Evolutionary conservation across 1,140 invertebrate genomes (phyloP).

Genomic region (Lysiphlebus fabarum): DNA sequence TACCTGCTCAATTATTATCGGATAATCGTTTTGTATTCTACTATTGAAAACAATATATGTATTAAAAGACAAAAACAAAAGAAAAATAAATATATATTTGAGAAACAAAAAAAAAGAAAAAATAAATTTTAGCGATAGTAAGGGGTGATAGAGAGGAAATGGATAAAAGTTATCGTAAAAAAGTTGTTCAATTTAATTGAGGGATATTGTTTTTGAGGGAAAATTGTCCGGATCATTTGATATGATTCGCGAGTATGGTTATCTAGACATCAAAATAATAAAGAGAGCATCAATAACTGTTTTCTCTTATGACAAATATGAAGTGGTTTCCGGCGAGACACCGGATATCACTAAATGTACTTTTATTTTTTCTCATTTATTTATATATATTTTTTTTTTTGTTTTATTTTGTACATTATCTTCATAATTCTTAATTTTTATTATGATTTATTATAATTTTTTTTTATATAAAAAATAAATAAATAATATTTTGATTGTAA

Average conservation of each 20-base stretch:
- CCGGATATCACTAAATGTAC: conserved; percentile 17
- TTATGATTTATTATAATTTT: too few relatives aligned
- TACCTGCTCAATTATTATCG: conserved; percentile 54
- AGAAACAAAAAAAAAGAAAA: too few relatives aligned
- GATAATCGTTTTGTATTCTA: conserved; percentile 42
- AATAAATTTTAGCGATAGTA: too few relatives aligned
- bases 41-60: conserved; percentile 6
- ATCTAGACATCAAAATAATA: conserved; percentile 15
- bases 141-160: too few relatives aligned
- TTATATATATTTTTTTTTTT: too few relatives aligned
- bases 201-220: too few relatives aligned
- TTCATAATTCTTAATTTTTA: too few relatives aligned
- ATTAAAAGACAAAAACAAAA: background rate
- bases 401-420: background rate
- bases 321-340: conserved; percentile 17
- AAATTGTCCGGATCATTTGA: conserved; percentile 10
- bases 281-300: conserved; percentile 20
- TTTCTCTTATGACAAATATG: conserved; percentile 21
- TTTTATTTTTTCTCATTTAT: conserved; percentile 10
- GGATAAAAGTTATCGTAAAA: too few relatives aligned
- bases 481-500: too few relatives aligned
- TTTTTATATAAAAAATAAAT: too few relatives aligned
- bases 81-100: background rate
- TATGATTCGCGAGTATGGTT: conserved; percentile 1
- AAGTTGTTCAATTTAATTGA: too few relatives aligned